Percentiles rank a stretch among this genome's conserved stretches.
Conservation (phyloP, 2,797 vertebrate species). For the Balearica regulorum region DNA sequence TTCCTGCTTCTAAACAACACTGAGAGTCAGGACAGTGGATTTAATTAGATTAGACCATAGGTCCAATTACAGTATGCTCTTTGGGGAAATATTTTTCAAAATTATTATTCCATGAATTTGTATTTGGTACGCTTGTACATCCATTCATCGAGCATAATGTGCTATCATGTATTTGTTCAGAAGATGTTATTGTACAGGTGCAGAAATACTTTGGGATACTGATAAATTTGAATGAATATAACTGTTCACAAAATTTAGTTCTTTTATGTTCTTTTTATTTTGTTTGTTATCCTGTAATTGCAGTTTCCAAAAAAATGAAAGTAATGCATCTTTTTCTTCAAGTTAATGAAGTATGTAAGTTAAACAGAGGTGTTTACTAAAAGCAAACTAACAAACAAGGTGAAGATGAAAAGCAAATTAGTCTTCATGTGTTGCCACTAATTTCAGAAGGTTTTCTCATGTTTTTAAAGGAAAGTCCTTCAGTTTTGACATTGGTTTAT, state of each 20-base stretch:
- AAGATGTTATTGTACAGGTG: background rate
- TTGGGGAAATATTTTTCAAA: background rate
- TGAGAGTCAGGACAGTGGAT: background rate
- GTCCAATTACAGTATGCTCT: background rate
- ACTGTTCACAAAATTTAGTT: background rate
- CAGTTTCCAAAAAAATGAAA: background rate
- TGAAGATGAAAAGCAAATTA: background rate
- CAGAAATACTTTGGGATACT: background rate
- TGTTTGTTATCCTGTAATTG: background rate
- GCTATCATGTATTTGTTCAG: background rate
- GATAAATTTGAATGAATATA: background rate
- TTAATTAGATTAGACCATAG: background rate
- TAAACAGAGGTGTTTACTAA: background rate
- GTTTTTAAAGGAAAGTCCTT: background rate
- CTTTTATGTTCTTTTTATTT: background rate
- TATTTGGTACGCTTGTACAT: background rate
- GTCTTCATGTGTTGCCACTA: background rate
- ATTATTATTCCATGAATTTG: background rate
- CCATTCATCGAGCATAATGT: background rate
- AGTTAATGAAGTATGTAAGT: background rate
- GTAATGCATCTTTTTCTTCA: background rate
- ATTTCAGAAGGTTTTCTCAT: background rate
- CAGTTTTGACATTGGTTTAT: background rate
- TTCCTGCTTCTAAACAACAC: background rate
- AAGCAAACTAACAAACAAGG: background rate